Evolutionary conservation across 2,797 vertebrate species (phyloP).

Genomic region (Spheniscus humboldti): DNA sequence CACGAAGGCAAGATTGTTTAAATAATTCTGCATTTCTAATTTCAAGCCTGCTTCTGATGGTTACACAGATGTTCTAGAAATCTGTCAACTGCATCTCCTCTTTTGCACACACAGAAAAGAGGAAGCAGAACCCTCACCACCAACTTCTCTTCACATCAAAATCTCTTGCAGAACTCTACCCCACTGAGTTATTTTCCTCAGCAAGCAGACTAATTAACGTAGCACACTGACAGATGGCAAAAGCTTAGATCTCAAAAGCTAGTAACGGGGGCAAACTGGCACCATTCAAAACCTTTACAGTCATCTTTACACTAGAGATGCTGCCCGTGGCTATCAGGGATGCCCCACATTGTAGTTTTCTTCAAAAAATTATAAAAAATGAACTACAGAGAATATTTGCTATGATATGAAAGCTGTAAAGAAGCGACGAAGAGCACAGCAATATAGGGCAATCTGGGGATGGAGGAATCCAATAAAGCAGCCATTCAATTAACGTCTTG

Average conservation of each 20-base stretch:
- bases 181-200: background rate
- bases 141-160: background rate
- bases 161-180: background rate
- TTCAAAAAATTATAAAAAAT: background rate
- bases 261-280: background rate
- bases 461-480: background rate
- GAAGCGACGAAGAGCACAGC: background rate
- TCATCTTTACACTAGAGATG: background rate
- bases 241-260: background rate
- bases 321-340: background rate
- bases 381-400: background rate
- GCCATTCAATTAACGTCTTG: background rate
- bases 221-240: background rate
- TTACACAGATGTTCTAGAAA: constrained; percentile 1
- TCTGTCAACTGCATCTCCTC: background rate
- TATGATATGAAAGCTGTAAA: background rate
- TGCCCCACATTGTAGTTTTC: background rate
- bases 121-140: background rate
- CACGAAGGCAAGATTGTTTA: background rate
- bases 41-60: background rate
- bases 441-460: background rate
- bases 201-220: background rate
- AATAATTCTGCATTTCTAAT: background rate
- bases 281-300: background rate
- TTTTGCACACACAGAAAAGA: background rate